Conservation (phyloP, 2,113 vertebrate species). For the Pteronura brasiliensis region DNA sequence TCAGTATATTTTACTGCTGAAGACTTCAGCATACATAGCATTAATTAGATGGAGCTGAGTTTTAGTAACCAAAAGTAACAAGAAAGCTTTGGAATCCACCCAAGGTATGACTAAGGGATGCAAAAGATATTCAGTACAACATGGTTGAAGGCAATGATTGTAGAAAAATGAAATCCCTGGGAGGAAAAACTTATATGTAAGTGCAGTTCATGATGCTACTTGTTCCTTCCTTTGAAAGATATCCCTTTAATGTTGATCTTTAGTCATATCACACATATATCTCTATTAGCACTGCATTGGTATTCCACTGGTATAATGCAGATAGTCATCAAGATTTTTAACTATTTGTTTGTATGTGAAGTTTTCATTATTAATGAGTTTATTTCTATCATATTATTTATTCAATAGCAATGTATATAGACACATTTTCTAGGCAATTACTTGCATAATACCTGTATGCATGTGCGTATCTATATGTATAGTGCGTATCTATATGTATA, state of each 20-base stretch:
- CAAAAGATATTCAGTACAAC: not conserved
- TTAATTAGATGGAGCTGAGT: slow-evolving; percentile 3
- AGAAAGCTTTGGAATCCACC: slow-evolving; percentile 9
- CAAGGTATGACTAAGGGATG: slow-evolving; percentile 10
- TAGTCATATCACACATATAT: not conserved
- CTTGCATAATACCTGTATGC: not conserved
- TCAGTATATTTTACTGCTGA: not conserved
- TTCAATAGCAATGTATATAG: not conserved
- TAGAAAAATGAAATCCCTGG: not conserved
- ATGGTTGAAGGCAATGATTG: not conserved
- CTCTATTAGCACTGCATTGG: not conserved
- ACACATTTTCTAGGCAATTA: not conserved
- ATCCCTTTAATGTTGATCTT: not conserved
- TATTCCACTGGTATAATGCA: not conserved
- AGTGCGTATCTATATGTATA: not conserved
- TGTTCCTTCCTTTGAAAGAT: not conserved
- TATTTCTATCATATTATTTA: not conserved
- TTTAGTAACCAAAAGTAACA: not conserved
- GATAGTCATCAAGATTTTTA: not conserved
- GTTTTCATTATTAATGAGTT: not conserved
- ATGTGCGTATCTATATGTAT: not conserved
- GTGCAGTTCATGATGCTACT: not conserved
- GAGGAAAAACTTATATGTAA: not conserved
- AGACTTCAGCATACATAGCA: not conserved
- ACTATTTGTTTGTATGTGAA: not conserved